phyloP scores from a whole-genome alignment of 1,140 invertebrate genomes.

The Saccostrea glomerata region DNA sequence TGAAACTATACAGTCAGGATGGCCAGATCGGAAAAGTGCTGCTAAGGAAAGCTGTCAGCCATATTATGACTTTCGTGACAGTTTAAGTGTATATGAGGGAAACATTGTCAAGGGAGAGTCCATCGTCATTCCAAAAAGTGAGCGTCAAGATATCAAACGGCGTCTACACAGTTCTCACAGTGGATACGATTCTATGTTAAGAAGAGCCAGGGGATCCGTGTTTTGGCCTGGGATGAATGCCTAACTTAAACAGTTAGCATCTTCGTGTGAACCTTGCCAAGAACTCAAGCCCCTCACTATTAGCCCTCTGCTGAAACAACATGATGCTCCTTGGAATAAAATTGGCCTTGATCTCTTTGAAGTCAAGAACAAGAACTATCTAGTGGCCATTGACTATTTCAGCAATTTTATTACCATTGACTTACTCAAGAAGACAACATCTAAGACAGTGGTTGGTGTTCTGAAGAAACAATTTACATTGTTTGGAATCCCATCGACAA shows the following conservation, averaged over 20 bases:
- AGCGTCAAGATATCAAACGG: conserved; percentile 69
- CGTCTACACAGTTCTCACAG: conserved; percentile 72
- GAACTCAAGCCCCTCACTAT: conserved; percentile 42
- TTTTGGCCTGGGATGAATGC: conserved; percentile 67
- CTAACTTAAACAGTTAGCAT: conserved; percentile 61
- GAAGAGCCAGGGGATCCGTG: conserved; percentile 60
- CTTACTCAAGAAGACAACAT: conserved; percentile 45
- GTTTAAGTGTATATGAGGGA: conserved; percentile 62
- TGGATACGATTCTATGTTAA: conserved; percentile 63
- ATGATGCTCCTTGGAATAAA: conserved; percentile 66
- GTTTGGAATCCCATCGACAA: conserved; percentile 39
- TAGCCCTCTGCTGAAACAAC: conserved; percentile 50
- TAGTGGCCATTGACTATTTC: conserved; percentile 62
- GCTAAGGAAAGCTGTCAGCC: conserved; percentile 38
- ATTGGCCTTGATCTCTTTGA: conserved; percentile 63
- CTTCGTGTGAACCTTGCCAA: conserved; percentile 60
- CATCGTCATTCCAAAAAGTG: conserved; percentile 68
- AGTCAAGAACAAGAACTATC: conserved; percentile 53
- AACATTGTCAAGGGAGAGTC: conserved; percentile 69
- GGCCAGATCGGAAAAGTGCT: conserved; percentile 48
- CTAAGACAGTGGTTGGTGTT: conserved; percentile 36
- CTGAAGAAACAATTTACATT: conserved; percentile 60
- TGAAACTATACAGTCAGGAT: conserved; percentile 50
- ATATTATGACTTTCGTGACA: conserved; percentile 63
- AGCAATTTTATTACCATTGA: conserved; percentile 77